Evolutionary conservation across 2,797 vertebrate species (phyloP).

Genomic region (Artibeus lituratus): DNA sequence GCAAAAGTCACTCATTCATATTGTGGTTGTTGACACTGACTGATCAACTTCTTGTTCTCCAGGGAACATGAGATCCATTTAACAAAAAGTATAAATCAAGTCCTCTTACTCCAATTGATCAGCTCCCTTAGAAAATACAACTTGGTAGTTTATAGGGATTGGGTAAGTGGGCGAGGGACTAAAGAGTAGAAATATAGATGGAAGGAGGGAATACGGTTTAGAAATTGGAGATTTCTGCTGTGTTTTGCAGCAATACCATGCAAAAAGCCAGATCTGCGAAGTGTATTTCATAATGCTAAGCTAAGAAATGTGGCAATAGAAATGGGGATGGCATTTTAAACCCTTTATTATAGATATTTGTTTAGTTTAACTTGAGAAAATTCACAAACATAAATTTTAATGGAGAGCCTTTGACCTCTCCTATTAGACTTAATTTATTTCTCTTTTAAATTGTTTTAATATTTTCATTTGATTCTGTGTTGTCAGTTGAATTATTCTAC

Average conservation of each 20-base stretch:
- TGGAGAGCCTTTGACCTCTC: conserved; percentile 38
- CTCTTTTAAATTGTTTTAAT: conserved; percentile 52
- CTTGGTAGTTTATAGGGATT: neutral
- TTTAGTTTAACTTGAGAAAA: conserved; percentile 55
- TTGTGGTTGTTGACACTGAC: neutral
- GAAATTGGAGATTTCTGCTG: neutral
- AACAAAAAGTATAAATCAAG: neutral
- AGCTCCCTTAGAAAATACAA: neutral
- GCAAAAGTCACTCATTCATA: neutral
- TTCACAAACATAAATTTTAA: conserved; percentile 61
- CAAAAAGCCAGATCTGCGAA: neutral
- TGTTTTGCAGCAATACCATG: neutral
- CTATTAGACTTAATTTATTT: conserved; percentile 65
- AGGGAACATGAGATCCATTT: neutral
- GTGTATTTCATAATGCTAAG: conserved; percentile 24
- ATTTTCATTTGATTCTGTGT: conserved; percentile 58
- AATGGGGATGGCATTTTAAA: neutral
- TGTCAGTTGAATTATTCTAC: conserved; percentile 46
- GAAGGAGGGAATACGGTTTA: neutral
- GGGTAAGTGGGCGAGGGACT: neutral
- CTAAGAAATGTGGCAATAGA: neutral
- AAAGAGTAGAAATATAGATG: neutral
- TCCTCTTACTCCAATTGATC: neutral
- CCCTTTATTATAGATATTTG: conserved; percentile 45
- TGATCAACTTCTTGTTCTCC: neutral